These are phyloP conservation scores for Drosophila orena DNA, from an alignment of 1,140 invertebrate species.

Conservation along the genomic window DNA sequence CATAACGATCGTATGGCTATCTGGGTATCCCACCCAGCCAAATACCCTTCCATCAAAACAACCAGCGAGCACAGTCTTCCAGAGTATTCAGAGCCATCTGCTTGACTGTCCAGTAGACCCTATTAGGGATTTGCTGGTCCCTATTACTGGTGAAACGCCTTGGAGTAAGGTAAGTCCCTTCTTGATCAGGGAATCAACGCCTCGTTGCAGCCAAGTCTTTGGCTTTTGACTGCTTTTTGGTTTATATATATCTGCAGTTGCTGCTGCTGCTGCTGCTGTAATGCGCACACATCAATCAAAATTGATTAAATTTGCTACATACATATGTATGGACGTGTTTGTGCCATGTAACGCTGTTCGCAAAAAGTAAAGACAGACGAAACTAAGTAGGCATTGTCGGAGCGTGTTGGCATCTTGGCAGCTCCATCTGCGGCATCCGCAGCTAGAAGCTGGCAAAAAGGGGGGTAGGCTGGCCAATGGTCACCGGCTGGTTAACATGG, in stretches of 20 bases:
- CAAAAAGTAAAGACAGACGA: constrained; percentile 24
- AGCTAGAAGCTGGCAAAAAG: constrained; percentile 18
- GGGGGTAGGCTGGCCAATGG: neutral
- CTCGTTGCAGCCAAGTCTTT: constrained; percentile 26
- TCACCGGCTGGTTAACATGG: neutral
- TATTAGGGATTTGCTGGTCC: no score
- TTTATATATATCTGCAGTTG: neutral
- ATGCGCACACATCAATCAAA: constrained; percentile 77
- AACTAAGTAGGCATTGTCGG: constrained; percentile 61
- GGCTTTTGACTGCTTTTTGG: constrained; percentile 16
- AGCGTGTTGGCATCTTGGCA: constrained; percentile 77
- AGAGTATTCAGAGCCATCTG: no score
- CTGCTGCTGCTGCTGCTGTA: constrained; percentile 32
- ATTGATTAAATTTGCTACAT: constrained; percentile 75
- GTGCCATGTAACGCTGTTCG: constrained; percentile 25
- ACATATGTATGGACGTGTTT: constrained; percentile 38
- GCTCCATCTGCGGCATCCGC: constrained; percentile 66
- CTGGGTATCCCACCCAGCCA: neutral
- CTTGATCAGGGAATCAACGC: constrained; percentile 12
- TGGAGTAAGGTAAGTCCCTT: neutral
- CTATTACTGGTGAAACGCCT: neutral
- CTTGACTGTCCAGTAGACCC: no score
- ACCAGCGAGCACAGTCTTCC: no score
- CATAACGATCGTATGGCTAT: constrained; percentile 10
- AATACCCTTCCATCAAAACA: constrained; percentile 11